A percentile compares a stretch with the other conserved stretches of the same genome.
These are phyloP conservation scores for Macropodus opercularis DNA, from an alignment of 2,797 vertebrate species.

Conservation along the genomic window DNA sequence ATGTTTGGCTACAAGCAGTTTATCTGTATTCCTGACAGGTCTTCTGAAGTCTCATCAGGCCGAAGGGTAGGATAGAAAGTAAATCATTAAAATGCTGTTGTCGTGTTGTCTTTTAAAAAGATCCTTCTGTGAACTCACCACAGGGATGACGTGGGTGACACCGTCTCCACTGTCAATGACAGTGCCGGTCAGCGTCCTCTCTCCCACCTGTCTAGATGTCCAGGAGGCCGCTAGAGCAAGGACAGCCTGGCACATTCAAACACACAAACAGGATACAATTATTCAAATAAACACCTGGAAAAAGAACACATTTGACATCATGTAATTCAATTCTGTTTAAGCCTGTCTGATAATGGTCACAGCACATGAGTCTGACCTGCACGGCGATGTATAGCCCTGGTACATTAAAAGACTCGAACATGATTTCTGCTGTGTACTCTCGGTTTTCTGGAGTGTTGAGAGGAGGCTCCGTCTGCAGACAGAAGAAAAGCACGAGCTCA, in stretches of 20 bases:
- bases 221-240: conserved; percentile 96
- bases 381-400: conserved; percentile 96
- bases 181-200: conserved; percentile 93
- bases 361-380: conserved; percentile 80
- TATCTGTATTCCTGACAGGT: no score
- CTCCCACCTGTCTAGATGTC: conserved; percentile 96
- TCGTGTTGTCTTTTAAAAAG: no score
- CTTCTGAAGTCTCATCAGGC: no score
- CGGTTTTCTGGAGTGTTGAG: conserved; percentile 93
- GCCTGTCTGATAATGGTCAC: background rate
- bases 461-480: conserved; percentile 89
- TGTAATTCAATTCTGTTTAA: background rate
- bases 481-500: background rate
- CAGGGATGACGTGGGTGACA: conserved; percentile 96
- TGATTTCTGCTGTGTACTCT: conserved; percentile 94
- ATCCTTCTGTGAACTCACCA: conserved; percentile 82
- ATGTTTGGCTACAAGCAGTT: no score
- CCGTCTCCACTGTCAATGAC: conserved; percentile 98
- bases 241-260: conserved; percentile 80
- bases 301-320: background rate
- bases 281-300: background rate
- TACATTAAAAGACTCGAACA: conserved; percentile 95
- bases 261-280: conserved; percentile 55
- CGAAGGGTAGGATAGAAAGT: no score
- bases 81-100: background rate